A percentile compares a stretch with the other conserved stretches of the same genome.
phyloP scores from a whole-genome alignment of 2,113 vertebrate species.

The Pelodiscus sinensis region DNA sequence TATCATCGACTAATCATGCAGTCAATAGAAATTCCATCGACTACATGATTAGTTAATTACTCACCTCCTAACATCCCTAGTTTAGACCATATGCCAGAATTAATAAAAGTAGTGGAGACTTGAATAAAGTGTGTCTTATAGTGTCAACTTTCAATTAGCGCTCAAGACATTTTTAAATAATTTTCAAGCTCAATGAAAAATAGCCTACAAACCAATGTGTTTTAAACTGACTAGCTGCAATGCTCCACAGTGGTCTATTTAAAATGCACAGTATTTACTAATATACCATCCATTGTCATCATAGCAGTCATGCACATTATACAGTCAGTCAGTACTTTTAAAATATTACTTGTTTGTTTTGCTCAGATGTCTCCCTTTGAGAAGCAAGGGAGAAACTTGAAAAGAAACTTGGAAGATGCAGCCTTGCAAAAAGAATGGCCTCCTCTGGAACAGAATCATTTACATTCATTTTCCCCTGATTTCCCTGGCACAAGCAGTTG shows the following conservation, averaged over 20 bases:
- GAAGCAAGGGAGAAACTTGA: too few species aligned
- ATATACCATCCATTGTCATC: too few species aligned
- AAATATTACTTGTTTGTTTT: background rate
- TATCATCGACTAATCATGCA: too few species aligned
- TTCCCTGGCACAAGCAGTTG: background rate
- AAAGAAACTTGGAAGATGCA: background rate
- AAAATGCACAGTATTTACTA: background rate
- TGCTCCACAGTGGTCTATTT: background rate
- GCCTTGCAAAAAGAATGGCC: background rate
- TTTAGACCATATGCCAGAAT: background rate
- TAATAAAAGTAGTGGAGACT: background rate
- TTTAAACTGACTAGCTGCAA: background rate
- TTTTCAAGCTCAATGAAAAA: accelerated
- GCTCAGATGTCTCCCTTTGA: background rate
- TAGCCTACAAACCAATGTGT: accelerated
- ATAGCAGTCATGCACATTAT: background rate
- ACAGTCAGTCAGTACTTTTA: background rate
- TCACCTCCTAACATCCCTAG: too few species aligned
- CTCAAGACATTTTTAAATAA: accelerated
- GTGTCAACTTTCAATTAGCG: accelerated
- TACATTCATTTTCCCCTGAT: background rate
- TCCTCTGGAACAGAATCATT: background rate
- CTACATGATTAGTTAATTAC: too few species aligned
- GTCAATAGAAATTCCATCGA: too few species aligned
- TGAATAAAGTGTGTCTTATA: too few species aligned